Base-by-base conservation (phyloP, 1,140 invertebrate genomes). In the Calosoma granatense region DNA sequence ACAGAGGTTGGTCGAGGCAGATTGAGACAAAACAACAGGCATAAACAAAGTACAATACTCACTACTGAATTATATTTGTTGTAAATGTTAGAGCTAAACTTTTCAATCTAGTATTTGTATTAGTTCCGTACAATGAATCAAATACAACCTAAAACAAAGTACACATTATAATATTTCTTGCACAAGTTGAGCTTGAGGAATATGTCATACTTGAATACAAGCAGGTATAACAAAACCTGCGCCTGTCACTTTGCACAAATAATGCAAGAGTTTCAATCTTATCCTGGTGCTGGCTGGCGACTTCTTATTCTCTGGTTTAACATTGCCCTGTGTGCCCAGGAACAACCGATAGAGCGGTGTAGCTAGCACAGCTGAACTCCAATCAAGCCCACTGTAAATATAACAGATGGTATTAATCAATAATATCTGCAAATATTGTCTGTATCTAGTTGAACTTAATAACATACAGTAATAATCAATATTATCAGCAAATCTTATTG, bases 21-120 rank as follows among this genome's bases (percentile, higher is more conserved):
- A n/a, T n/a, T n/a, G n/a, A n/a, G n/a, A n/a, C n/a, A n/a, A n/a
- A n/a, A n/a, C n/a, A n/a, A n/a, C n/a, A n/a, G n/a, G n/a, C n/a
- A n/a, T n/a, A n/a, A n/a, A n/a, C n/a, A n/a, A n/a, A n/a, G n/a
- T n/a, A n/a, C n/a, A n/a, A n/a, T n/a, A n/a, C 60, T 68, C 60
- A 66, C 64, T 69, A 55, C 56, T 63, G 22, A 26, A 36, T 54
- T 23, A 94, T 81, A 65, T 90, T 86, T 54, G 86, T 78, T 43
- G 88, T 81, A 76, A 92, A 92, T 69, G 89, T 86, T 1, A 95
- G 74, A 21, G 90, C 86, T 65, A 89, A 74, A 20, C 80, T 81
- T 63, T 91, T 90, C 41, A 94, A 78, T 61, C 90, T 86, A 1
- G 83, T 75, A 74, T 92, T 92, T 1, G 90, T 89, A 65, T 90